phyloP scores from a whole-genome alignment of 2,888 invertebrate genomes.

The Didymodactylos carnosus region DNA sequence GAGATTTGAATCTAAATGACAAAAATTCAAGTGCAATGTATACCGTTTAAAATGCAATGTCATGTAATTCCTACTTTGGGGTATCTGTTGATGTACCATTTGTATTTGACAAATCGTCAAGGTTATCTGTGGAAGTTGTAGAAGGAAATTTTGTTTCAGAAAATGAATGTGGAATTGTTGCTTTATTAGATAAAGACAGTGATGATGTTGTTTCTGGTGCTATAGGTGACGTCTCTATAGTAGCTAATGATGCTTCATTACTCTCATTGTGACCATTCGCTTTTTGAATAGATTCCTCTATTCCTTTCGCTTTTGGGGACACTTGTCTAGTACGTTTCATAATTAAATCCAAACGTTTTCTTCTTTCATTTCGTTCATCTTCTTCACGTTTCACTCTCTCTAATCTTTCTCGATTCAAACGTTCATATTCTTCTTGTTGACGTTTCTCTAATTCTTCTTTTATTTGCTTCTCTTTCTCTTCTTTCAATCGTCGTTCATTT shows the following conservation, averaged over 20 bases:
- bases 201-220: too few relatives aligned
- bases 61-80: background rate
- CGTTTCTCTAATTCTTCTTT: background rate
- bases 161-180: background rate
- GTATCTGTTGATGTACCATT: background rate
- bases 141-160: background rate
- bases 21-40: background rate
- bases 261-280: background rate
- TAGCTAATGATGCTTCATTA: background rate
- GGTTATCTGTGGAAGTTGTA: background rate
- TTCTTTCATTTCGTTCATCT: background rate
- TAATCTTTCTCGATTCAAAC: background rate
- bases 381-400: background rate
- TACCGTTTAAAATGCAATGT: background rate
- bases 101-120: background rate
- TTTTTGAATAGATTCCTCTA: background rate
- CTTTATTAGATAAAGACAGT: too few relatives aligned
- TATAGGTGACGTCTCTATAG: too few relatives aligned
- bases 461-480: background rate
- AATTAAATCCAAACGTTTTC: background rate
- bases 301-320: background rate
- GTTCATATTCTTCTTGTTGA: background rate
- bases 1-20: background rate
- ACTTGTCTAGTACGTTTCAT: background rate
- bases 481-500: background rate